Conservation (phyloP, 1,140 invertebrate species). For the Achatina immaculata region DNA sequence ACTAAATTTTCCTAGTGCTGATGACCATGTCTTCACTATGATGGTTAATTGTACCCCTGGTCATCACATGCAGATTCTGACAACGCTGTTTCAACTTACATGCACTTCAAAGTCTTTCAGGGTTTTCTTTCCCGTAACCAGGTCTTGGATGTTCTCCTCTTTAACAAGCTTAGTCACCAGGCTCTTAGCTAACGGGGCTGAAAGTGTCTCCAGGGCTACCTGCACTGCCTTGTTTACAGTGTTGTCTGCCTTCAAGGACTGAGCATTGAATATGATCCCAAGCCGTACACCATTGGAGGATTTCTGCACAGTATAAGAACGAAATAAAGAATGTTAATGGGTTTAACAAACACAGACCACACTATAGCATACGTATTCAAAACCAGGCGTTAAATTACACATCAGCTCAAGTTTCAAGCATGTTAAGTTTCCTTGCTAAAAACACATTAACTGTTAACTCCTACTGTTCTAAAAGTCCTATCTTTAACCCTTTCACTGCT, state of each 20-base stretch:
- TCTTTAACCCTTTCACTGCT: no score
- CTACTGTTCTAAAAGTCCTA: no score
- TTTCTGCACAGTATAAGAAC: conserved; percentile 53
- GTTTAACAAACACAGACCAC: not conserved
- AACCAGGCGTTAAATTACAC: not conserved
- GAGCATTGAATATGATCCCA: conserved; percentile 69
- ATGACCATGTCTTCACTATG: no score
- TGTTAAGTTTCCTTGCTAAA: no score
- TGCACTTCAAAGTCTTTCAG: conserved; percentile 65
- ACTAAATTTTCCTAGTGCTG: no score
- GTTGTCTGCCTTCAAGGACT: conserved; percentile 28
- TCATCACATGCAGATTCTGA: no score
- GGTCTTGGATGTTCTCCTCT: conserved; percentile 72
- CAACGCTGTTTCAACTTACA: conserved; percentile 63
- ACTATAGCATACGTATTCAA: not conserved
- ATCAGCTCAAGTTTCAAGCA: no score
- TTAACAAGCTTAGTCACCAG: conserved; percentile 80
- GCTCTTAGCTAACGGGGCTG: conserved; percentile 76
- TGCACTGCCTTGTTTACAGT: conserved; percentile 69
- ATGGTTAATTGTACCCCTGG: no score
- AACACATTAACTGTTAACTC: no score
- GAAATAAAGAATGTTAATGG: not conserved
- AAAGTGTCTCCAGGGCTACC: conserved; percentile 74
- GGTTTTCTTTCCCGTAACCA: conserved; percentile 55
- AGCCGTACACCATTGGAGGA: conserved; percentile 66